Conservation (phyloP, 2,888 invertebrate species). For the Tachina fera region DNA sequence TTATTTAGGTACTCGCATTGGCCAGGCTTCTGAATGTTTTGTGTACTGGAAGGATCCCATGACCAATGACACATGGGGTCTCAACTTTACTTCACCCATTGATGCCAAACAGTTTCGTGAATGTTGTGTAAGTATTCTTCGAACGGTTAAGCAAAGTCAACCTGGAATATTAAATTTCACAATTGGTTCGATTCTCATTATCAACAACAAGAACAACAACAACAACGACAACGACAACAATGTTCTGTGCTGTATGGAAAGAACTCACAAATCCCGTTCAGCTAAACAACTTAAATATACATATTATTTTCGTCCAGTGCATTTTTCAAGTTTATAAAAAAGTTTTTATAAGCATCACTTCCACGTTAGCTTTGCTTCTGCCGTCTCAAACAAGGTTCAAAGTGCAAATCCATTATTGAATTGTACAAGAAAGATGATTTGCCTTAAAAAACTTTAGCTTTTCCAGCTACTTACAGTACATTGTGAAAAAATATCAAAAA, state of each 20-base stretch:
- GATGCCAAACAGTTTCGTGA: constrained; percentile 98
- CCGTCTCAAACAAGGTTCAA: constrained; percentile 77
- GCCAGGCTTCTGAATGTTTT: constrained; percentile 99
- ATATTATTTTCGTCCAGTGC: constrained; percentile 43
- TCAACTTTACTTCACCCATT: constrained; percentile 98
- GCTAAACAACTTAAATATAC: constrained; percentile 8
- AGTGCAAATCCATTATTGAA: constrained; percentile 72
- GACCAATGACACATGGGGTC: constrained; percentile 98
- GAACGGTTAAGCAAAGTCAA: constrained; percentile 78
- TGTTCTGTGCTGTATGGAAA: constrained; percentile 55
- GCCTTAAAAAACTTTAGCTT: constrained; percentile 13
- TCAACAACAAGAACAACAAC: constrained; percentile 24
- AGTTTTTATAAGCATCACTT: background rate
- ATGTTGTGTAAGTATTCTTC: constrained; percentile 93
- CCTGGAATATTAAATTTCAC: constrained; percentile 62
- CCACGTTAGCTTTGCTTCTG: constrained; percentile 75
- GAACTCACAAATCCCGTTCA: constrained; percentile 20
- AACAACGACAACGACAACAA: constrained; percentile 53
- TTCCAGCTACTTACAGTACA: background rate
- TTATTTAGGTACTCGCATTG: constrained; percentile 94
- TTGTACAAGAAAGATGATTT: constrained; percentile 47
- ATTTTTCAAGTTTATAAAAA: background rate
- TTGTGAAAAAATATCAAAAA: background rate
- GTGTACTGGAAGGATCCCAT: constrained; percentile 99
- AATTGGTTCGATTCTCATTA: background rate